Percentiles rank a stretch among this genome's conserved stretches.
Evolutionary conservation across 2,797 vertebrate genomes (phyloP).

Genomic region (Schizopygopsis pylzovi): DNA sequence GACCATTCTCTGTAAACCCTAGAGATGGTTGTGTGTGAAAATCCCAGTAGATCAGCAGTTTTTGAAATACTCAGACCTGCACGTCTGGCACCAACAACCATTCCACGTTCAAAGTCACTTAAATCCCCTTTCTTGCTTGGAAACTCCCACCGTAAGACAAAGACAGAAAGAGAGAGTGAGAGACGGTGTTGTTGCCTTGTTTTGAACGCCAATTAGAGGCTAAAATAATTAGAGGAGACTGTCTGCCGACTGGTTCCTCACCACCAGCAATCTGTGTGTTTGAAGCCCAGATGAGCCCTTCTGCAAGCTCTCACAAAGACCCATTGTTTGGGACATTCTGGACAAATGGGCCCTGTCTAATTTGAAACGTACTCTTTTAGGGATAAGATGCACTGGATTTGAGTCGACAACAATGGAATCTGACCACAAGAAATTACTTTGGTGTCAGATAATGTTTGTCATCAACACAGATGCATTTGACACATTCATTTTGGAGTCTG

Average conservation of each 20-base stretch:
- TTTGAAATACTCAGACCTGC: too few species aligned
- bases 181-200: slow-evolving; percentile 38
- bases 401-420: not conserved
- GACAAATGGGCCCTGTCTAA: slow-evolving; percentile 53
- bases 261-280: slow-evolving; percentile 38
- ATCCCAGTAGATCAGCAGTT: too few species aligned
- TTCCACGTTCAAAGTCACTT: too few species aligned
- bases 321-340: slow-evolving; percentile 49
- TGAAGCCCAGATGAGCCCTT: slow-evolving; percentile 60
- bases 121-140: not conserved
- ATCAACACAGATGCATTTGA: not conserved
- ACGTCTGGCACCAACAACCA: too few species aligned
- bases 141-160: slow-evolving; percentile 25
- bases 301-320: slow-evolving; percentile 50
- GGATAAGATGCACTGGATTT: not conserved
- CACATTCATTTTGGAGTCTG: not conserved
- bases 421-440: slow-evolving; percentile 11
- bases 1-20: too few species aligned
- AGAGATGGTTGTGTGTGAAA: too few species aligned
- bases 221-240: slow-evolving; percentile 57
- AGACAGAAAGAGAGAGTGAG: slow-evolving; percentile 23
- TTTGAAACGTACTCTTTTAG: slow-evolving; percentile 46
- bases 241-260: slow-evolving; percentile 53
- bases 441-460: not conserved
- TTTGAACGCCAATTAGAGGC: slow-evolving; percentile 55